These are phyloP conservation scores for Tetramorium bicarinatum DNA, from an alignment of 2,888 invertebrate species.

Conservation along the genomic window DNA sequence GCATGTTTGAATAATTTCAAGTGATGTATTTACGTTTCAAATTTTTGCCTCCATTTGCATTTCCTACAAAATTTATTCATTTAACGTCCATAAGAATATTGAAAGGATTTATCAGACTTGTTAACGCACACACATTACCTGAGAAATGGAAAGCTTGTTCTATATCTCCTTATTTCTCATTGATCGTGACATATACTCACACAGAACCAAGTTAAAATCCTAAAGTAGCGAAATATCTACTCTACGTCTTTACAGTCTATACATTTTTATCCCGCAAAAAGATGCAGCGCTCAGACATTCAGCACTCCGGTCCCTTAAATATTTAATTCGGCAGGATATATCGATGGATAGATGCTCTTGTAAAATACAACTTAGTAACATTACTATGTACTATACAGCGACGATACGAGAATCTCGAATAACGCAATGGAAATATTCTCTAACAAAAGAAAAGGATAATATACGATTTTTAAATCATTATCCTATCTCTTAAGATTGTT, in stretches of 20 bases:
- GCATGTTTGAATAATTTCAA: not conserved
- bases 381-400: not conserved
- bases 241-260: constrained; percentile 8
- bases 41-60: not conserved
- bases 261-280: constrained; percentile 53
- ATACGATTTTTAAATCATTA: not conserved
- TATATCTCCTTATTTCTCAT: not conserved
- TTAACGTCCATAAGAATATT: not conserved
- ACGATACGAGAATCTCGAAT: not conserved
- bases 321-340: constrained; percentile 64
- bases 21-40: not conserved
- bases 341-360: constrained; percentile 30
- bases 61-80: constrained; percentile 10
- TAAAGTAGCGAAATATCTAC: not conserved
- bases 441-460: not conserved
- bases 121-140: not conserved
- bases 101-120: not conserved
- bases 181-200: not conserved
- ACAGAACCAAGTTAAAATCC: not conserved
- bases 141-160: constrained; percentile 1
- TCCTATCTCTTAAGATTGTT: no score
- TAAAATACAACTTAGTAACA: constrained; percentile 53
- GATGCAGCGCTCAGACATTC: constrained; percentile 66
- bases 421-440: not conserved
- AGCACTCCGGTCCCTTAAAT: constrained; percentile 64